Percentiles rank a stretch among this genome's conserved stretches.
phyloP scores from a whole-genome alignment of 2,113 vertebrate species.

The Myanophis thanlyinensis region DNA sequence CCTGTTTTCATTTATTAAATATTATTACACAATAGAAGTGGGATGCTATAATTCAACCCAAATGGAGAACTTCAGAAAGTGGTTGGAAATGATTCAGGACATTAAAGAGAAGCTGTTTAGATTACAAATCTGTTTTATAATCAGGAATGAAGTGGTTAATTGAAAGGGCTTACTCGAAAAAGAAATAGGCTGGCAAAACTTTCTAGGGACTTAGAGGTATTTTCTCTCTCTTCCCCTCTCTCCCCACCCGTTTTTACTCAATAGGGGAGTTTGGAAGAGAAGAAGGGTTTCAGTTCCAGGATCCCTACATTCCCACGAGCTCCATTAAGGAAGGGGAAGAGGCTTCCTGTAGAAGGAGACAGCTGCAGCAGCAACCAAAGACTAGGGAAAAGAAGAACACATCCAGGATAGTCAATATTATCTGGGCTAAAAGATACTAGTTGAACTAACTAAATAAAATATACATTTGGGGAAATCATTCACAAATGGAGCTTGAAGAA shows the following conservation, averaged over 20 bases:
- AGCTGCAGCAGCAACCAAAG: conserved; percentile 80
- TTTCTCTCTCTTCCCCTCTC: conserved; percentile 31
- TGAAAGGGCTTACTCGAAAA: conserved; percentile 69
- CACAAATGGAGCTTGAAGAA: background rate
- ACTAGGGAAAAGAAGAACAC: conserved; percentile 69
- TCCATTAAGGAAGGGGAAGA: conserved; percentile 90
- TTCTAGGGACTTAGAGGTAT: conserved; percentile 72
- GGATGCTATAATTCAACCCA: conserved; percentile 73
- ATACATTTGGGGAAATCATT: background rate
- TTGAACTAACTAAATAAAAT: conserved; percentile 7
- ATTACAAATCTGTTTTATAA: conserved; percentile 71
- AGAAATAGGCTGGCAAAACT: conserved; percentile 72
- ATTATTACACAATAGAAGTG: conserved; percentile 72
- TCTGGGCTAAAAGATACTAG: conserved; percentile 53
- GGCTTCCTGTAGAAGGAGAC: conserved; percentile 87
- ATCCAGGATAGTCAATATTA: conserved; percentile 64
- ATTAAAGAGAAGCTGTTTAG: conserved; percentile 71
- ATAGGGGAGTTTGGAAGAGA: conserved; percentile 89
- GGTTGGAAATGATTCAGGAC: conserved; percentile 70
- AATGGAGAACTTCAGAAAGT: conserved; percentile 72
- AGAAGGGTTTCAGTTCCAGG: conserved; percentile 86
- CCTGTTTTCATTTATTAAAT: conserved; percentile 75
- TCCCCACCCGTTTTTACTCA: conserved; percentile 59
- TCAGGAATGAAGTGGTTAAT: conserved; percentile 79
- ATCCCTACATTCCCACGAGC: conserved; percentile 87